Base-by-base conservation (phyloP, 2,113 vertebrate species). In the Ciconia boyciana region DNA sequence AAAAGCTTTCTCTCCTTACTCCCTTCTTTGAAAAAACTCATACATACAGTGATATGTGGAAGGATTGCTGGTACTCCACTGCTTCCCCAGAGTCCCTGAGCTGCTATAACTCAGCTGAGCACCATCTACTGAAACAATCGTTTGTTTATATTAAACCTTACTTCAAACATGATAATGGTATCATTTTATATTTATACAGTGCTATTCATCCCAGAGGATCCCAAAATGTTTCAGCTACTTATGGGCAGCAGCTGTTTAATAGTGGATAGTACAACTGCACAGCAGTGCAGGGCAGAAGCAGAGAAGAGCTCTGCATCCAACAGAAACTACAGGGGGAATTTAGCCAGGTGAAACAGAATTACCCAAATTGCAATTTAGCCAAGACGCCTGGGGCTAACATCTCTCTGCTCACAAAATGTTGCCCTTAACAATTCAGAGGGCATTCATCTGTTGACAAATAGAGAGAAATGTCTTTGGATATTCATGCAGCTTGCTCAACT, bases 171-270 rank as follows among this genome's bases (percentile, higher is more conserved):
- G 75, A 95, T 97, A 97, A 97, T 96, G 76, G 82, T 93, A 95
- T 96, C 87, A 95, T 96, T 96, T 96, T 91, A 94, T 97, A 96
- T 96, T 97, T 97, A 96, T 55, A 94, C 93, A 89, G 87, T 80
- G 93, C 92, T 93, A 94, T 95, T 96, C 94, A 96, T 97, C 97
- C 94, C 96, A 85, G 68, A 97, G 96, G 96, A 94, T 90, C 87
- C 80, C 92, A 12, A 95, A 97, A 94, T 90, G 96, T 90, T 97
- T 94, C 96, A 93, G 93, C 97, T 96, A 78, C 96, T 96, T 96
- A 95, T 94, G 96, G 91, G 95, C 97, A 97, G 96, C 97, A 97
- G 97, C 94, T 97, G 96, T 96, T 97, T 97, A 95, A 97, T 91
- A 94, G 96, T 16, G 91, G 96, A 92, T 83, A 83, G 80, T 82